Conservation (phyloP, 1,140 invertebrate species). For the Lepidotrigona ventralis region DNA sequence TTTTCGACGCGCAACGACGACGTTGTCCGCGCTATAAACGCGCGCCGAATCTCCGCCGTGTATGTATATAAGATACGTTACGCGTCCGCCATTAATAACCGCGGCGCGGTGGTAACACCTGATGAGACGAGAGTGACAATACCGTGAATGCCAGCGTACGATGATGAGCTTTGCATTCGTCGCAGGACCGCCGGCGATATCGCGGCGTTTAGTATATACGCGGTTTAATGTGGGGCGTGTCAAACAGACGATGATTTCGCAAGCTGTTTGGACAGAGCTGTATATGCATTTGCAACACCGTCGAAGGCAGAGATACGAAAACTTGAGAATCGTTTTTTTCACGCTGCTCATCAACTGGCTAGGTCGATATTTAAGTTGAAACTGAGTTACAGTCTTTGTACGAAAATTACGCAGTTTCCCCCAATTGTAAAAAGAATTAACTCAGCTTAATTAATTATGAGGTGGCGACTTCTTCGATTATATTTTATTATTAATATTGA, state of each 20-base stretch:
- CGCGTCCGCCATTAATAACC: constrained; percentile 52
- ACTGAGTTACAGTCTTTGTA: too few relatives aligned
- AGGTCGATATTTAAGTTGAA: too few relatives aligned
- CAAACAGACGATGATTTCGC: background rate
- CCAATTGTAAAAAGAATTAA: too few relatives aligned
- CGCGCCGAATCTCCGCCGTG: constrained; percentile 47
- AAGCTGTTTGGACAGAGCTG: too few relatives aligned
- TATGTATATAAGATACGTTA: constrained; percentile 45
- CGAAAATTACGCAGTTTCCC: too few relatives aligned
- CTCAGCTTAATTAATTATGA: too few relatives aligned
- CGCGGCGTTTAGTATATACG: background rate
- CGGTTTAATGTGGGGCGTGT: background rate
- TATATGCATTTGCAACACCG: background rate
- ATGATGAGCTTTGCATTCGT: background rate
- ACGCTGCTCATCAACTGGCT: too few relatives aligned
- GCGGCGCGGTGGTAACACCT: constrained; percentile 39
- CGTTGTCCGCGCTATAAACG: constrained; percentile 11
- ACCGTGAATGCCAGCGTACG: background rate
- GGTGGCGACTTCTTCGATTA: too few relatives aligned
- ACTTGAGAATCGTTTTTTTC: too few relatives aligned
- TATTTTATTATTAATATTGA: too few relatives aligned
- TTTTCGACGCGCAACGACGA: constrained; percentile 19
- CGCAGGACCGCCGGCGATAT: background rate
- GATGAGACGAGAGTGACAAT: background rate
- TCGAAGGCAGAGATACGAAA: background rate